phyloP scores from a whole-genome alignment of 2,113 vertebrate genomes.

The Myrmecobius fasciatus region DNA sequence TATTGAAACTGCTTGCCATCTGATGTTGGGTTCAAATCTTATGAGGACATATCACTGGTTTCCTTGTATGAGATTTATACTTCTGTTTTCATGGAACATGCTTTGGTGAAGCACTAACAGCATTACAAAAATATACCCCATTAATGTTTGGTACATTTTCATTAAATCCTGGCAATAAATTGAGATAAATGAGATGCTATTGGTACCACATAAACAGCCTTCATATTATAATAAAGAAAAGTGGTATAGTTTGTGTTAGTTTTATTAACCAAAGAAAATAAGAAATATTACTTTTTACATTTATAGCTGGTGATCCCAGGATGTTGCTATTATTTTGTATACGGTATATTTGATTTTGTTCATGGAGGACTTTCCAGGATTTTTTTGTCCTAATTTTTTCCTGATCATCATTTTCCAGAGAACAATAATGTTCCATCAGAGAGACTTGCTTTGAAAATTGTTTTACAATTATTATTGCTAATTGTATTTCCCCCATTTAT shows the following conservation, averaged over 20 bases:
- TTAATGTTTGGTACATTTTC: neutral
- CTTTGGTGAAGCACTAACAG: neutral
- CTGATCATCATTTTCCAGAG: too few species aligned
- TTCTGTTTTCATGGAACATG: constrained; percentile 21
- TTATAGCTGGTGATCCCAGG: too few species aligned
- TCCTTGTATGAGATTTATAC: neutral
- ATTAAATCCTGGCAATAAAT: too few species aligned
- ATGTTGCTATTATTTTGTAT: too few species aligned
- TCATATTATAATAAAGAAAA: neutral
- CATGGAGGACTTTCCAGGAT: too few species aligned
- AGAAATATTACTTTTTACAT: neutral
- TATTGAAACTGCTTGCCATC: neutral
- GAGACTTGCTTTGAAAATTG: too few species aligned
- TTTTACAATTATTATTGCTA: too few species aligned
- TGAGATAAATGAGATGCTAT: too few species aligned
- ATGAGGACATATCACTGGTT: neutral
- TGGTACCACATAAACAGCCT: neutral
- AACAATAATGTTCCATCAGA: too few species aligned
- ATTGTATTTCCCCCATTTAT: too few species aligned
- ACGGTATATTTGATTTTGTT: too few species aligned
- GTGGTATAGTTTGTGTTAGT: neutral
- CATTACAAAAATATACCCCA: neutral
- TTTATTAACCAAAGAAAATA: neutral
- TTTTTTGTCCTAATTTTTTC: too few species aligned
- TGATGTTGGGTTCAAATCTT: neutral